phyloP scores from a whole-genome alignment of 1,140 invertebrate species.

The Hetaerina americana region DNA sequence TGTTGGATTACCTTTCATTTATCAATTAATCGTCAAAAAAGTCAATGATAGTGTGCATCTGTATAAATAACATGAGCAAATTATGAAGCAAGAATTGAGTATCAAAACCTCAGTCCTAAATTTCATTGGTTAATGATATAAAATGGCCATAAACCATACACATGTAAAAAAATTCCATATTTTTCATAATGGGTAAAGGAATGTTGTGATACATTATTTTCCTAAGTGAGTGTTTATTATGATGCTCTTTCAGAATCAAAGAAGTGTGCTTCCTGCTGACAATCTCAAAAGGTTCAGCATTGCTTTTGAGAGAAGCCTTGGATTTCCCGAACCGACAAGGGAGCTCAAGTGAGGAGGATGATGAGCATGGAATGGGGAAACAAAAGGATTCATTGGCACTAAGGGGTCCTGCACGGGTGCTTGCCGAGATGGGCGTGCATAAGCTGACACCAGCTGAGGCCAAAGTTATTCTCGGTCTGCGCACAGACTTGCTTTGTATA shows the following conservation, averaged over 20 bases:
- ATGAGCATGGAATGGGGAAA: slow-evolving; percentile 18
- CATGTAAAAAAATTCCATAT: too few species aligned
- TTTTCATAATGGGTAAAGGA: too few species aligned
- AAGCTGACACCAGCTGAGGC: slow-evolving; percentile 43
- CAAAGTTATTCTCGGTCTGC: slow-evolving; percentile 37
- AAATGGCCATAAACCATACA: too few species aligned
- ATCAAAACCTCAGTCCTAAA: too few species aligned
- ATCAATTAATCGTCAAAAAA: too few species aligned
- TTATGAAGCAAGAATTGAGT: too few species aligned
- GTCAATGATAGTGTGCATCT: too few species aligned
- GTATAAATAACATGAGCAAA: too few species aligned
- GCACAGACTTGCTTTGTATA: slow-evolving; percentile 30
- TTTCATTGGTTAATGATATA: too few species aligned
- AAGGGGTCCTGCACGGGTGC: slow-evolving; percentile 33
- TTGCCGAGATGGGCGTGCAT: slow-evolving; percentile 49
- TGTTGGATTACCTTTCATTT: too few species aligned
- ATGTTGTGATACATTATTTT: not conserved
- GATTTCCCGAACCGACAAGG: slow-evolving; percentile 17
- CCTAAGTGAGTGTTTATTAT: not conserved
- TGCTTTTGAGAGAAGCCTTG: slow-evolving; percentile 55
- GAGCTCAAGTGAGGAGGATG: slow-evolving; percentile 1
- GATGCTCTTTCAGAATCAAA: slow-evolving; percentile 46
- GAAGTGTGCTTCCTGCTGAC: slow-evolving; percentile 67
- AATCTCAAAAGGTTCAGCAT: slow-evolving; percentile 57
- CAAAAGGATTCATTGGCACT: slow-evolving; percentile 20